Evolutionary conservation across 2,797 vertebrate genomes (phyloP), one percentile per base, ranked within the genome.

Genomic region (Sebastes taczanowskii): DNA sequence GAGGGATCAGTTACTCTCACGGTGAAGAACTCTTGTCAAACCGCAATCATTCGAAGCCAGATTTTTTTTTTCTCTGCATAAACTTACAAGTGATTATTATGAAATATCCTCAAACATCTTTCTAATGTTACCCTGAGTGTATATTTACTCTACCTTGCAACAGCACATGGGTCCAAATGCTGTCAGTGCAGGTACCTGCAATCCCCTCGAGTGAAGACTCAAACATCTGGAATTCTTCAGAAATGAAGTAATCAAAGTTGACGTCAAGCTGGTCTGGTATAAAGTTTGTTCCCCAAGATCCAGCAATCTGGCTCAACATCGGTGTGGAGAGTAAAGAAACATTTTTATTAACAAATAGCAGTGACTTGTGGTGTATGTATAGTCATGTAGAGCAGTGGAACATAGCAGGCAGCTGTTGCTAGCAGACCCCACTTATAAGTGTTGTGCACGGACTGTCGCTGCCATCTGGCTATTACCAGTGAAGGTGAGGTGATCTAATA

Each of bases 191-290:
- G 79, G 82, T 78, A 84, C 71, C 35, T 11, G 61, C 81, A 82
- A 88, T 84, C 86, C 89, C 86, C 88, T 59, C 22, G 87, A 86
- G 92, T 89, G 83, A 86, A 85, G 83, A 88, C 80, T 81, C 77
- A 87, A 94, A 95, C 95, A 96, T 96, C 95, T 96, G 95, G 93
- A 94, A 85, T 88, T 92, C 81, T 80, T 94, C 88, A 90, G 86
- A 95, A 94, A 95, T 94, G 74, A 94, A 95, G 94, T 90, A 94
- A 95, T 95, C 92, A 94, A 94, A 95, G 88, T 92, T 91, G 92
- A 94, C 80, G 63, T 87, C 94, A 94, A 92, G 89, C 89, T 91
- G 92, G 85, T 93, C 77, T 49, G 49, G 8, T 72, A 71, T 68
- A 89, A 94, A 94, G 91, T 94, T 92, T 94, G 87, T 92, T 90